Conservation (phyloP, 2,888 invertebrate species). For the Macaria liturata region DNA sequence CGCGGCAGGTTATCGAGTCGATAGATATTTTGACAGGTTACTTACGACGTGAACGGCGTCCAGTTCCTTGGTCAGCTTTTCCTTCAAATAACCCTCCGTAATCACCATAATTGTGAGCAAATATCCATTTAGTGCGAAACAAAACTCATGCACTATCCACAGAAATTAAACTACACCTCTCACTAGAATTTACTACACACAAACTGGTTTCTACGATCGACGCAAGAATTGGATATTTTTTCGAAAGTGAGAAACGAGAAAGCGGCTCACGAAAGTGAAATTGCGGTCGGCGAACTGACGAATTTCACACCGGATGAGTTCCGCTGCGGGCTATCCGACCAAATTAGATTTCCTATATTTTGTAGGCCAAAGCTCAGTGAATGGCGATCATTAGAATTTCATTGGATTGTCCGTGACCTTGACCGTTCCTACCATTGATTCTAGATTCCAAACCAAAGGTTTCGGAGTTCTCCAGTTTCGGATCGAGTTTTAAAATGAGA, state of each 20-base stretch:
- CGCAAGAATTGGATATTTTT: constrained; percentile 58
- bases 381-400: constrained; percentile 37
- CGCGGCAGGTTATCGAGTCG: constrained; percentile 52
- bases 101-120: constrained; percentile 83
- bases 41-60: constrained; percentile 89
- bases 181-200: constrained; percentile 50
- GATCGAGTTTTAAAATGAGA: constrained; percentile 7
- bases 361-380: constrained; percentile 28
- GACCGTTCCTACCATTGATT: constrained; percentile 32
- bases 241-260: constrained; percentile 73
- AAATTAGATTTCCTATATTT: constrained; percentile 38
- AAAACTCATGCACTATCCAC: constrained; percentile 56
- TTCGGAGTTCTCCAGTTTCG: constrained; percentile 1
- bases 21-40: constrained; percentile 72
- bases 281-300: constrained; percentile 67
- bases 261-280: constrained; percentile 71
- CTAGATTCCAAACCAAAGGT: constrained; percentile 1
- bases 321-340: constrained; percentile 40
- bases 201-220: constrained; percentile 53
- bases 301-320: constrained; percentile 64
- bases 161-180: constrained; percentile 51
- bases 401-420: constrained; percentile 45
- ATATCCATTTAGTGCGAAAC: constrained; percentile 56
- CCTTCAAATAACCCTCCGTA: constrained; percentile 85
- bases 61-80: constrained; percentile 86